Evolutionary conservation across 2,888 invertebrate species (phyloP).

Genomic region (Scaeva pyrastri): DNA sequence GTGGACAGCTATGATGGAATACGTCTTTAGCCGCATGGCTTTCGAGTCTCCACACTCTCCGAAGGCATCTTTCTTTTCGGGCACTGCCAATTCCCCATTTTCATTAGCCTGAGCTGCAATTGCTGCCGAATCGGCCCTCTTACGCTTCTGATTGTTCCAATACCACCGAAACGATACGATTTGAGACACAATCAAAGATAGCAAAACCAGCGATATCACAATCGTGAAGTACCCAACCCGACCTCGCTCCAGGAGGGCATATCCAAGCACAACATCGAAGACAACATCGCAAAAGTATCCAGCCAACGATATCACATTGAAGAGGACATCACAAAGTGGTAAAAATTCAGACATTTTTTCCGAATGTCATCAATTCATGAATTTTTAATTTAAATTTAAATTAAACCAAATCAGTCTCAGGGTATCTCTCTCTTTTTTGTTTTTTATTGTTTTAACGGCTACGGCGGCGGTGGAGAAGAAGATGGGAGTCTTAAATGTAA

Average conservation of each 20-base stretch:
- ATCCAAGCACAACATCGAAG: conserved; percentile 94
- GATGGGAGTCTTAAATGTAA: conserved; percentile 18
- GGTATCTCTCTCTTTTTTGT: conserved; percentile 22
- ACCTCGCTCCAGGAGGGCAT: conserved; percentile 90
- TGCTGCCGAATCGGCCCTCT: conserved; percentile 23
- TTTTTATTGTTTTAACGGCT: conserved; percentile 7
- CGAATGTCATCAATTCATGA: conserved; percentile 3
- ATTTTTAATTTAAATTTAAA: conserved; percentile 25
- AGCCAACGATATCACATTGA: conserved; percentile 95
- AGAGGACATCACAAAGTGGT: conserved; percentile 95
- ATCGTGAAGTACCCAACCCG: conserved; percentile 88
- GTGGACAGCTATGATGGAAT: conserved; percentile 87
- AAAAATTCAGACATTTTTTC: conserved; percentile 90
- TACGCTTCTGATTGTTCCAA: conserved; percentile 81
- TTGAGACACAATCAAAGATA: conserved; percentile 91
- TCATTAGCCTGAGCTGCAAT: conserved; percentile 33
- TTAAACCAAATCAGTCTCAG: conserved; percentile 53
- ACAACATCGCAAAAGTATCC: conserved; percentile 96
- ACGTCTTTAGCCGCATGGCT: conserved; percentile 50
- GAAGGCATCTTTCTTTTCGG: conserved; percentile 53
- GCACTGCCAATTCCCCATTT: conserved; percentile 35
- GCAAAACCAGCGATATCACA: conserved; percentile 88
- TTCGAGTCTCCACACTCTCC: conserved; percentile 26
- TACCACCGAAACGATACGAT: conserved; percentile 91
- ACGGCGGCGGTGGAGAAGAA: conserved; percentile 7